A percentile compares a stretch with the other conserved stretches of the same genome.
These are phyloP conservation scores for Junonia oenone DNA, from an alignment of 2,888 invertebrate species.

Conservation along the genomic window DNA sequence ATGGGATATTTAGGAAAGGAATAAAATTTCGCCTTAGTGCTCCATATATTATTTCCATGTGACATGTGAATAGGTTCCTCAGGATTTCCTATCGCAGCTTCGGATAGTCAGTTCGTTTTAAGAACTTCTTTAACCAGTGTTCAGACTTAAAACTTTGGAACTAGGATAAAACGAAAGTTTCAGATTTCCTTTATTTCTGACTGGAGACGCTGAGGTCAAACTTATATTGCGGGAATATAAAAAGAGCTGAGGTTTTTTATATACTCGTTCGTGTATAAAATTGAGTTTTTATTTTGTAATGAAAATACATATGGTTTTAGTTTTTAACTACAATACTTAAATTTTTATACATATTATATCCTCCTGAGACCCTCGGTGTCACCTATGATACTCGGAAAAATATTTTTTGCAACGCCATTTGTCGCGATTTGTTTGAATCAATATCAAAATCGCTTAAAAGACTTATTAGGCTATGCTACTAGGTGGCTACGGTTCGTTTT, in stretches of 20 bases:
- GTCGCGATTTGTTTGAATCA: too few relatives aligned
- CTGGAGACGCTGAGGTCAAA: conserved; percentile 13
- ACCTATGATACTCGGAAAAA: too few relatives aligned
- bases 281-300: background rate
- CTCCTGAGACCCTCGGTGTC: too few relatives aligned
- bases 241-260: background rate
- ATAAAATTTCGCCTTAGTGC: conserved; percentile 52
- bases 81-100: conserved; percentile 21
- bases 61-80: conserved; percentile 49
- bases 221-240: conserved; percentile 3
- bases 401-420: too few relatives aligned
- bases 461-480: too few relatives aligned
- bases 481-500: too few relatives aligned
- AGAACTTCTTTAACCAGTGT: conserved; percentile 24
- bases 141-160: conserved; percentile 26
- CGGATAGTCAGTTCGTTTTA: conserved; percentile 14
- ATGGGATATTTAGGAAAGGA: conserved; percentile 60
- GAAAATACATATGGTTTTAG: too few relatives aligned
- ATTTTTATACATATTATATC: too few relatives aligned
- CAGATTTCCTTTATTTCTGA: conserved; percentile 17
- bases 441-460: too few relatives aligned
- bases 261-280: background rate
- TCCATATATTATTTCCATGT: conserved; percentile 53
- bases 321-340: too few relatives aligned
- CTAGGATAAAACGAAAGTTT: conserved; percentile 31